These are phyloP conservation scores for Oophaga sylvatica DNA, from an alignment of 2,797 vertebrate species.

Conservation along the genomic window DNA sequence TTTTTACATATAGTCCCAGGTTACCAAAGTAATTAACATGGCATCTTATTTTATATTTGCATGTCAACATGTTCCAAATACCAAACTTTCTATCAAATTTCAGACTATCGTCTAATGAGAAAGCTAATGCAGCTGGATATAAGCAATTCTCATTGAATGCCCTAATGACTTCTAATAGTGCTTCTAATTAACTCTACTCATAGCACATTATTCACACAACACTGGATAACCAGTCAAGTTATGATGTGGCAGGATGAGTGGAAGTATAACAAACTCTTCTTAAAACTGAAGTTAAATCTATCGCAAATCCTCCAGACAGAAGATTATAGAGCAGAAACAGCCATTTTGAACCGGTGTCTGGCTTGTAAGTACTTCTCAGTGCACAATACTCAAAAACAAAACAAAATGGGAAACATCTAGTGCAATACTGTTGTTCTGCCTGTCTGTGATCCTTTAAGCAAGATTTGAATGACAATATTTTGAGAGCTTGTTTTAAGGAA, in stretches of 20 bases:
- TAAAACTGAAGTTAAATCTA: not conserved
- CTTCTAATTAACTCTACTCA: not conserved
- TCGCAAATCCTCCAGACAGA: not conserved
- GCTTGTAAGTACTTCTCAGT: not conserved
- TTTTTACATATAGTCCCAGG: not conserved
- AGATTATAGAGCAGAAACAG: not conserved
- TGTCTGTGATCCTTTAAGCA: not conserved
- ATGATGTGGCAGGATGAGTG: not conserved
- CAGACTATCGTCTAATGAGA: not conserved
- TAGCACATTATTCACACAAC: not conserved
- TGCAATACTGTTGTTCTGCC: too few relatives aligned
- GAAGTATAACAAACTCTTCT: not conserved
- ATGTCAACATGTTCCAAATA: not conserved
- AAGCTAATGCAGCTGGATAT: not conserved
- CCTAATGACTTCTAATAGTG: constrained; percentile 8
- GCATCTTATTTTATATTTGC: not conserved
- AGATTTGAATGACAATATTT: not conserved
- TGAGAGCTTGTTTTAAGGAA: not conserved
- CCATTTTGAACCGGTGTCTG: not conserved
- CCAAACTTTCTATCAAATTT: not conserved
- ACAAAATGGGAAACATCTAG: too few relatives aligned
- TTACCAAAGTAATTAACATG: not conserved
- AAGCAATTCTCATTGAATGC: constrained; percentile 4
- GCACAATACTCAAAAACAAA: not conserved
- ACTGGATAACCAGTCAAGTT: not conserved